A percentile compares a stretch with the other conserved stretches of the same genome.
These are phyloP conservation scores for Meloidogyne hapla DNA, from an alignment of 1,140 invertebrate species.

Conservation along the genomic window DNA sequence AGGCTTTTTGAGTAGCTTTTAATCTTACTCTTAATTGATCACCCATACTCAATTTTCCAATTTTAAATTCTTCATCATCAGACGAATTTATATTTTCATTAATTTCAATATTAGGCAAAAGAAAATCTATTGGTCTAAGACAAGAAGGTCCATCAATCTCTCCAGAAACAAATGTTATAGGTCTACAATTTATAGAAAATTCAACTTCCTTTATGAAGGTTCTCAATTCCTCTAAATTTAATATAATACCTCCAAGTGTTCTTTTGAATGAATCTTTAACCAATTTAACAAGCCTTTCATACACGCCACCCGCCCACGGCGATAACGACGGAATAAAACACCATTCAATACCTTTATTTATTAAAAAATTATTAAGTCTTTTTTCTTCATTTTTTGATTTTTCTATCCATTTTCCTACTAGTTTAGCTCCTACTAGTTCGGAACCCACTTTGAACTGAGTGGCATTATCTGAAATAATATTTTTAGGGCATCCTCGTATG, in stretches of 20 bases:
- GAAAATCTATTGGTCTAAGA: not conserved
- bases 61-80: not conserved
- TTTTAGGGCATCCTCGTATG: not conserved
- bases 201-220: not conserved
- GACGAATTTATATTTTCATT: not conserved
- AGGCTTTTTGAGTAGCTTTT: not conserved
- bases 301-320: not conserved
- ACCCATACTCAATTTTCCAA: not conserved
- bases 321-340: not conserved
- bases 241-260: not conserved
- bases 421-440: no score
- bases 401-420: no score
- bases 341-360: not conserved
- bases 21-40: not conserved
- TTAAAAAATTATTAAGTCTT: not conserved
- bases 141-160: not conserved
- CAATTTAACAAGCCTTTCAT: not conserved
- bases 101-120: not conserved
- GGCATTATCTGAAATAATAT: not conserved
- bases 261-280: not conserved
- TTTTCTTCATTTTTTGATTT: no score
- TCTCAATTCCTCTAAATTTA: not conserved
- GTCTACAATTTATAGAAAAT: not conserved
- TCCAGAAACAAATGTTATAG: not conserved
- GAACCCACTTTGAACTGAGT: not conserved